Evolutionary conservation across 1,140 invertebrate species (phyloP).

Genomic region (Neotoxoptera formosana): DNA sequence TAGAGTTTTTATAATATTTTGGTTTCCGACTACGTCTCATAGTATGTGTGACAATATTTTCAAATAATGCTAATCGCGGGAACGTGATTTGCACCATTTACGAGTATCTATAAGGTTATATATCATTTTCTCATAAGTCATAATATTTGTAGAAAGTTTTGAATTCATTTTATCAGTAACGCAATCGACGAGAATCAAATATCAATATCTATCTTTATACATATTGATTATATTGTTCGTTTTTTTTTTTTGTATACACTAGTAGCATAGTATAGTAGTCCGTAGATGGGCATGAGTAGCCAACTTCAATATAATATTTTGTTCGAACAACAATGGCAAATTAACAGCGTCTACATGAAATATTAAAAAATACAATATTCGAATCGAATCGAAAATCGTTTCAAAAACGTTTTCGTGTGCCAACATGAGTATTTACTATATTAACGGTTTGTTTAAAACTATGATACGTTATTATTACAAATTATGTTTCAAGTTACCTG

Average conservation of each 20-base stretch:
- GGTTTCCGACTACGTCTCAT: background rate
- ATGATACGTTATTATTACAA: background rate
- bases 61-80: background rate
- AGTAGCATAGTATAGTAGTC: background rate
- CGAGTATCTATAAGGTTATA: background rate
- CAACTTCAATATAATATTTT: background rate
- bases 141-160: constrained; percentile 36
- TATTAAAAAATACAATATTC: background rate
- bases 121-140: background rate
- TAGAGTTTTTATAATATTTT: background rate
- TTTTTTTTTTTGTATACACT: background rate
- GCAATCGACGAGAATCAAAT: constrained; percentile 15
- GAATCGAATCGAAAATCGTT: background rate
- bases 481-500: background rate
- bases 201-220: background rate
- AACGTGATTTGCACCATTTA: constrained; percentile 26
- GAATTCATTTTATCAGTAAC: background rate
- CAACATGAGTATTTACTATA: background rate
- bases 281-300: background rate
- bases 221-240: background rate
- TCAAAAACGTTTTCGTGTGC: background rate
- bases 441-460: background rate
- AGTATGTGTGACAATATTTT: background rate
- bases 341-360: background rate
- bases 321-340: background rate